Evolutionary conservation across 2,113 vertebrate genomes (phyloP), one percentile per base, ranked within the genome.

Genomic region (Suncus etruscus): DNA sequence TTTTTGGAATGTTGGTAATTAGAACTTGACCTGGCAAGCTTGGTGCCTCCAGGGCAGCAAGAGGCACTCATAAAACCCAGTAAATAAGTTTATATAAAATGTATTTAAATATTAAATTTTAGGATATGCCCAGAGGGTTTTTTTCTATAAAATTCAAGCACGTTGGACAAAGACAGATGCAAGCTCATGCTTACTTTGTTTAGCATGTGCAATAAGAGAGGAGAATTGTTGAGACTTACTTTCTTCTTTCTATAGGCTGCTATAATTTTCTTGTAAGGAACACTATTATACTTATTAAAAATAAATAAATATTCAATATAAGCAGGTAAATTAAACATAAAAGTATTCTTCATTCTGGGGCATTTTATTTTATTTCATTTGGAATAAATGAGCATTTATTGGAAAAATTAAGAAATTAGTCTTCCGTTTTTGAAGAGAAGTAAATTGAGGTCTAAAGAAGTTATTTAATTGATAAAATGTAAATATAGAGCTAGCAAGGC

Each of bases 361-460:
- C 82, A 9, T 73, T 90, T 78, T 69, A 85, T 74, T 4, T 90
- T 54, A 76, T 29, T 76, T 72, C 73, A 84, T 70, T 12, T 76
- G 48, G 87, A 82, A 84, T 7, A 4, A 82, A 82, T 82, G 25
- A 31, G 11, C 45, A 79, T 72, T 32, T 70, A 39, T 39, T 39
- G 39, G 39, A 39, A 39, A 39, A 39, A 39, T 39, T 39, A 79
- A 77, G 47, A 92, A 90, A 77, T 63, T 8, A 61, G 47, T 29
- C 54, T 39, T 94, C 93, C 2, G 54, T 61, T 27, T 89, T 47
- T 85, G 45, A 61, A 93, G 29, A 65, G 86, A 3, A 39, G 9
- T 74, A 82, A 83, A 72, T 7, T n/a, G 32, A 88, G 22, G 10
- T 11, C 47, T 11, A 81, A 54, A 4, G 4, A 91, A 51, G 66